Conservation (phyloP, 2,113 vertebrate species). For the Vanacampus margaritifer region DNA sequence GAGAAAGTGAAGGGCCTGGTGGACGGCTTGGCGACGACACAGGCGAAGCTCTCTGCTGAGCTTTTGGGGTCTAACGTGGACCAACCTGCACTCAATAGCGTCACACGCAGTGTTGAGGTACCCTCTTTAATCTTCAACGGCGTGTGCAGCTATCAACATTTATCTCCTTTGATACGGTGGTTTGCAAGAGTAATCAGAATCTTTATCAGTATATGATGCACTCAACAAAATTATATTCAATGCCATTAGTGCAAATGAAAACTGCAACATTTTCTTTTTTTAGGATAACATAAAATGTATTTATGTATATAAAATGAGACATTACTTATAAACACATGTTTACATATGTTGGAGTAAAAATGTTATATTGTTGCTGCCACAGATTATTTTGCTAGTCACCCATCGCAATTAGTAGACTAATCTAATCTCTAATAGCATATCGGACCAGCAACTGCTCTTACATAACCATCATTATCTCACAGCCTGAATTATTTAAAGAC, state of each 20-base stretch:
- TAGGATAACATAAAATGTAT: background rate
- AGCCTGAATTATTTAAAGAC: too few species aligned
- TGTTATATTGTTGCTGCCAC: too few species aligned
- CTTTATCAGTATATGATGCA: background rate
- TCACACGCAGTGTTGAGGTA: conserved; percentile 82
- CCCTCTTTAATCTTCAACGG: background rate
- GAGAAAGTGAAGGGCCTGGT: conserved; percentile 73
- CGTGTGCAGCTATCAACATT: background rate
- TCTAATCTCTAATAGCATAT: too few species aligned
- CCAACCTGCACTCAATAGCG: conserved; percentile 62
- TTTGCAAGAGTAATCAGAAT: background rate
- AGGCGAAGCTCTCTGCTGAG: conserved; percentile 78
- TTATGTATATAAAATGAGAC: background rate
- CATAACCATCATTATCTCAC: too few species aligned
- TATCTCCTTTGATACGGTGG: background rate
- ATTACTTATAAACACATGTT: too few species aligned
- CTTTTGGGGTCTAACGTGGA: conserved; percentile 78
- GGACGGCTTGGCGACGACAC: conserved; percentile 75
- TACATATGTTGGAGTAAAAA: too few species aligned
- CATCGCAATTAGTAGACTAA: too few species aligned
- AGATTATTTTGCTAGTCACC: too few species aligned
- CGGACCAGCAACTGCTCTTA: too few species aligned
- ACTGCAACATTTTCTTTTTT: background rate
- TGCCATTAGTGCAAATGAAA: background rate
- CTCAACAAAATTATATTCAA: background rate